phyloP scores from a whole-genome alignment of 2,797 vertebrate species.

The Chaetophractus vellerosus region DNA sequence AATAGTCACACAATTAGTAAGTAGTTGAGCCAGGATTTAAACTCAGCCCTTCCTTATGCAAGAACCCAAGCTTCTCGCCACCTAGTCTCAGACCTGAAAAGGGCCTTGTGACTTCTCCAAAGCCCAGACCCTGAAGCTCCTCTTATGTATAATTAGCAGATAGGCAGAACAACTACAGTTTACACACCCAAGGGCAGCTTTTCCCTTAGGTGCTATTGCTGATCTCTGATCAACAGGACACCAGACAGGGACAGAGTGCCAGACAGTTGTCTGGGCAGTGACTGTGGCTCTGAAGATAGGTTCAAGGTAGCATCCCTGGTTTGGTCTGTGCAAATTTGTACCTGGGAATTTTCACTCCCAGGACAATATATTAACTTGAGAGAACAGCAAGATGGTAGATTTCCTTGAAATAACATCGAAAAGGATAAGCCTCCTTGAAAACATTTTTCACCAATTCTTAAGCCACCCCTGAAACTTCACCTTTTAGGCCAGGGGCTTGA shows the following conservation, averaged over 20 bases:
- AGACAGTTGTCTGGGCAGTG: background rate
- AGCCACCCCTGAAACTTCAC: conserved; percentile 26
- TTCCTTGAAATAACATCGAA: background rate
- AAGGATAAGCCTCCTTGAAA: background rate
- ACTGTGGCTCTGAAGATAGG: background rate
- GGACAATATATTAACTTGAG: background rate
- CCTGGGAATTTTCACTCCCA: background rate
- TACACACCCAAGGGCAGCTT: background rate
- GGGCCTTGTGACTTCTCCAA: background rate
- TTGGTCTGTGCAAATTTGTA: background rate
- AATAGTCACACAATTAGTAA: background rate
- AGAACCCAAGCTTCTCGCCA: background rate
- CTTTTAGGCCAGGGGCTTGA: background rate
- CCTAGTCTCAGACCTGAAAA: background rate
- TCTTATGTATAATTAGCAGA: background rate
- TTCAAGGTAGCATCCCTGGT: background rate
- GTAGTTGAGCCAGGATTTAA: background rate
- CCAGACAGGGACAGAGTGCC: no score
- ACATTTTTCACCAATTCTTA: background rate
- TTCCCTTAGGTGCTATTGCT: background rate
- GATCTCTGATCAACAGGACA: background rate
- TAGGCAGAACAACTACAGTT: background rate
- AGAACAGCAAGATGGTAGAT: background rate
- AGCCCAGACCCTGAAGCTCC: conserved; percentile 7
- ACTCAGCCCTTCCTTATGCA: background rate